phyloP scores from a whole-genome alignment of 2,113 vertebrate species.

The Laticauda laticaudata region DNA sequence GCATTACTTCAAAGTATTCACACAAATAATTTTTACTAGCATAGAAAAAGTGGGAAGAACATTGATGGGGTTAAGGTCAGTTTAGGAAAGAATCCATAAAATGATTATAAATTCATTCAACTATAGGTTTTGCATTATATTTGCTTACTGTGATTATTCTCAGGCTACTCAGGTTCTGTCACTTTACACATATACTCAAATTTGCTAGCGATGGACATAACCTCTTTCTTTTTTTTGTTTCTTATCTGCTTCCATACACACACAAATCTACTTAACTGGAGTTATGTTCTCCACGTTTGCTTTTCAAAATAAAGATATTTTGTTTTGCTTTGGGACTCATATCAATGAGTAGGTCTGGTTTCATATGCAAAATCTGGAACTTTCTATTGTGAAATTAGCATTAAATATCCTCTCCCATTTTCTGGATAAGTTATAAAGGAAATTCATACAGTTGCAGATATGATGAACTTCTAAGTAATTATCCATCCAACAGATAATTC shows the following conservation, averaged over 20 bases:
- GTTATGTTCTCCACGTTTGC: not conserved
- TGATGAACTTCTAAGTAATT: not conserved
- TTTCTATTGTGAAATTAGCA: not conserved
- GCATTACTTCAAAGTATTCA: not conserved
- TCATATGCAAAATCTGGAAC: not conserved
- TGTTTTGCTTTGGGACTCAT: not conserved
- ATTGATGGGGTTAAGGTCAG: not conserved
- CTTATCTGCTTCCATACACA: not conserved
- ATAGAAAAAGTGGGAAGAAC: not conserved
- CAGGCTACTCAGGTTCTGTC: not conserved
- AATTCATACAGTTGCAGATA: not conserved
- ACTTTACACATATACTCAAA: not conserved
- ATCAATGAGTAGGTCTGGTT: not conserved
- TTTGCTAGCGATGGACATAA: not conserved
- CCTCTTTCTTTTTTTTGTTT: not conserved
- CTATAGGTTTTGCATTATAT: not conserved
- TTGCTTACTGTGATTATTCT: not conserved
- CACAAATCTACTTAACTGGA: not conserved
- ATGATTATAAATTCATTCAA: not conserved
- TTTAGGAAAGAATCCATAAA: not conserved
- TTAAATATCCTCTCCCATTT: not conserved
- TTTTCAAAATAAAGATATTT: not conserved
- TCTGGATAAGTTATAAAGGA: not conserved
- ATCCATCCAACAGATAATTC: not conserved
- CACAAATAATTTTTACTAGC: not conserved